Evolutionary conservation across 2,113 vertebrate genomes (phyloP), one percentile per base, ranked within the genome.

Genomic region (Callorhinus ursinus): DNA sequence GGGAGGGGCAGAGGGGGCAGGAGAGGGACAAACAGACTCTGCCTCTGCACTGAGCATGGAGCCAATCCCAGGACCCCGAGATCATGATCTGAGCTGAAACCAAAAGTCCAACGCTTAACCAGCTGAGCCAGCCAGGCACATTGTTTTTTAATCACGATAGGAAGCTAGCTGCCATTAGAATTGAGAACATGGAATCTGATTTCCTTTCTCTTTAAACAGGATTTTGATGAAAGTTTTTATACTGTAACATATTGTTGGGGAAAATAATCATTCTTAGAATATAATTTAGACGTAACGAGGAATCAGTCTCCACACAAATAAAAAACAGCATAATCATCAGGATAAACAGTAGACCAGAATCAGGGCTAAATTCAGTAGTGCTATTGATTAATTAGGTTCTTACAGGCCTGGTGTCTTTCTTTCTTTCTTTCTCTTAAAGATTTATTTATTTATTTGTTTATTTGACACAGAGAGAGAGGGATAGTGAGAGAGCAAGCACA

Each of bases 141-240:
- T 72, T 88, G 85, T 61, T 85, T 96, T 84, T 67, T 83, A 24
- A 36, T 92, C 49, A 8, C 65, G 72, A 15, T 71, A 79, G 36
- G 57, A 90, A 42, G 6, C 46, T 51, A 83, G 83, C 36, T 92
- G 51, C 79, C 28, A 16, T 18, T 95, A 53, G 19, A 67, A 14
- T 86, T 90, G 53, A 59, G 46, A 67, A 24, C 57, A 31, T 53
- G 9, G 21, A 16, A 74, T 74, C 39, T 80, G 31, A 67, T 95
- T 91, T 63, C 51, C 33, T 65, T 81, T 90, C 71, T 76, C 77
- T 91, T 82, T 42, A 4, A 81, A 49, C 5, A 92, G 31, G 18
- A 22, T 88, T 87, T 93, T 95, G 55, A 42, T 93, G 49, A 87
- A 87, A 88, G 74, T 72, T 93, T 95, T 97, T 65, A 84, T 7